A percentile compares a stretch with the other conserved stretches of the same genome.
Conservation (phyloP, 2,888 invertebrate genomes). For the Pegoplata infirma region DNA sequence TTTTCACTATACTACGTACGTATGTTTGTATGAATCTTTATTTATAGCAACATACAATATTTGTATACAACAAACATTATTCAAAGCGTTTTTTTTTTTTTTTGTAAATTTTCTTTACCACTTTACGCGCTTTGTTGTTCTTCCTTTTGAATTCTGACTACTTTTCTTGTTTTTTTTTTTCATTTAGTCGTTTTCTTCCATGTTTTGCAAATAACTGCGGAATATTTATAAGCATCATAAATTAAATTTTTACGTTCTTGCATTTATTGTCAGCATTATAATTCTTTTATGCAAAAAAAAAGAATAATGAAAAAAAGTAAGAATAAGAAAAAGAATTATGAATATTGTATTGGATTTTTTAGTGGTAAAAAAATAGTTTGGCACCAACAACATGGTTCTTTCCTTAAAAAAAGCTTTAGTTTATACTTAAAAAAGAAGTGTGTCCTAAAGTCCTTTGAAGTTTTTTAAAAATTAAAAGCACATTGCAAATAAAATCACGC, state of each 20-base stretch:
- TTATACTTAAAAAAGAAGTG: too few relatives aligned
- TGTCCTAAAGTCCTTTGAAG: too few relatives aligned
- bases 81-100: slow-evolving; percentile 6
- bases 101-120: slow-evolving; percentile 5
- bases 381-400: too few relatives aligned
- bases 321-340: slow-evolving; percentile 2
- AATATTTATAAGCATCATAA: slow-evolving; percentile 75
- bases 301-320: not conserved
- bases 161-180: not conserved
- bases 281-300: slow-evolving; percentile 57
- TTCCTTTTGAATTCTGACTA: not conserved
- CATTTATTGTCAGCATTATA: slow-evolving; percentile 74
- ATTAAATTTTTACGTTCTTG: slow-evolving; percentile 71
- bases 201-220: slow-evolving; percentile 73
- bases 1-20: slow-evolving; percentile 25
- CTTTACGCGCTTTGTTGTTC: slow-evolving; percentile 23
- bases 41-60: too few relatives aligned
- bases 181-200: slow-evolving; percentile 1
- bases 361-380: not conserved
- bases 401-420: too few relatives aligned
- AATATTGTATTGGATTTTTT: slow-evolving; percentile 40
- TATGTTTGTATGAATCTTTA: not conserved
- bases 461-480: too few relatives aligned
- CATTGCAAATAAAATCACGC: too few relatives aligned
- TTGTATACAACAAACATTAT: slow-evolving; percentile 17